Percentiles rank a stretch among this genome's conserved stretches.
Conservation (phyloP, 2,888 invertebrate species). For the Leptogaster cylindrica region DNA sequence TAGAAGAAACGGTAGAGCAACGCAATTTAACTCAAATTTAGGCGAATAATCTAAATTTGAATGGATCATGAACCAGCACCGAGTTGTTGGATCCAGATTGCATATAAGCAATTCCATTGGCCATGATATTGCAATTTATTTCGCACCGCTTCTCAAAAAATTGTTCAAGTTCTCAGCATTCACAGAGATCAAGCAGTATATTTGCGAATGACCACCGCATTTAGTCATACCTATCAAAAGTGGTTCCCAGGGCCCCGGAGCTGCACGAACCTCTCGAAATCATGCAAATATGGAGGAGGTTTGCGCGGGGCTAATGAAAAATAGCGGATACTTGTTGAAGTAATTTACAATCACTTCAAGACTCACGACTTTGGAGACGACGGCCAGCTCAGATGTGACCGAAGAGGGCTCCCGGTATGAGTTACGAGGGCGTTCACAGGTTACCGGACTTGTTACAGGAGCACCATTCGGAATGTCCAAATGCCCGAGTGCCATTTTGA, state of each 20-base stretch:
- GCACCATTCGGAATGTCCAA: background rate
- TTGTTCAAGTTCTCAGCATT: too few species aligned
- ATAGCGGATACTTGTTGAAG: slow-evolving; percentile 12
- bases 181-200: too few species aligned
- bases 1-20: background rate
- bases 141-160: too few species aligned
- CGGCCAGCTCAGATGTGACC: background rate
- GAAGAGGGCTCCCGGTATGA: slow-evolving; percentile 15
- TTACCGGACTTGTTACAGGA: slow-evolving; percentile 4
- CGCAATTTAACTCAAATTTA: slow-evolving; percentile 21
- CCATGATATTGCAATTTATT: too few species aligned
- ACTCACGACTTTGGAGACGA: slow-evolving; percentile 5
- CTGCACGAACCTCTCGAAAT: slow-evolving; percentile 3
- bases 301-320: background rate
- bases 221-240: background rate
- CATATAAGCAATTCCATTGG: too few species aligned
- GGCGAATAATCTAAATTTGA: slow-evolving; percentile 30
- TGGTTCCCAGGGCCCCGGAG: background rate
- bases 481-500: slow-evolving; percentile 6
- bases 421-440: slow-evolving; percentile 35
- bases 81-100: too few species aligned
- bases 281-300: background rate
- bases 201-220: slow-evolving; percentile 3
- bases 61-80: too few species aligned
- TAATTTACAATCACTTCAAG: slow-evolving; percentile 22